Evolutionary conservation across 2,888 invertebrate genomes (phyloP).

Genomic region (Cheilosia grossa): DNA sequence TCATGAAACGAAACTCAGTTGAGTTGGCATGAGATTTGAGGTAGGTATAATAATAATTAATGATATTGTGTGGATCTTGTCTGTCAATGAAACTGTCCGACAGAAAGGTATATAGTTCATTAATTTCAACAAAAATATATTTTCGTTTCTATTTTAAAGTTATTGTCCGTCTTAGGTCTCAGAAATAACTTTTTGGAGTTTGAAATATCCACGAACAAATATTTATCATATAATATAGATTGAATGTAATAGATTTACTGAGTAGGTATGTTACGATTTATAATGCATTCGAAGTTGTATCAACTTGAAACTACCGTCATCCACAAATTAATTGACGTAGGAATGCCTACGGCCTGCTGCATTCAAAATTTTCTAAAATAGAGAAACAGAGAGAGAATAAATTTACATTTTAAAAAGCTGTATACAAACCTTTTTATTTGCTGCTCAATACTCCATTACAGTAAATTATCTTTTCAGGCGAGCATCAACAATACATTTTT

Average conservation of each 20-base stretch:
- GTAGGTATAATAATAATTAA: conserved; percentile 32
- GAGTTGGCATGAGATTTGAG: background rate
- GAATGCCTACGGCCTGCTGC: too few relatives aligned
- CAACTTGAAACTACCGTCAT: too few relatives aligned
- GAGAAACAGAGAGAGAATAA: too few relatives aligned
- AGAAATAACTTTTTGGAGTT: background rate
- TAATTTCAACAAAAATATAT: conserved; percentile 17
- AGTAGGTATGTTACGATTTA: too few relatives aligned
- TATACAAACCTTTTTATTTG: conserved; percentile 57
- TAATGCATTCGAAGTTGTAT: too few relatives aligned
- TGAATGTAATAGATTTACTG: too few relatives aligned
- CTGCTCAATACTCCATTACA: conserved; percentile 66
- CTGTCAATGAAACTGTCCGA: conserved; percentile 27
- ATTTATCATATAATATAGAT: too few relatives aligned
- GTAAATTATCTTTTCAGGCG: conserved; percentile 68
- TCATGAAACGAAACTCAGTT: conserved; percentile 1
- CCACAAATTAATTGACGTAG: too few relatives aligned
- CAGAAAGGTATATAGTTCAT: conserved; percentile 5
- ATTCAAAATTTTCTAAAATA: too few relatives aligned
- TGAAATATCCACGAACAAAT: too few relatives aligned
- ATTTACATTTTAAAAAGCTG: conserved; percentile 14
- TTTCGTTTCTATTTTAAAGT: background rate
- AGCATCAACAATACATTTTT: conserved; percentile 60
- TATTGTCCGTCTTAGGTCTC: background rate
- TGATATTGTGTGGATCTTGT: conserved; percentile 8